Evolutionary conservation across 2,113 vertebrate genomes (phyloP), one percentile per base, ranked within the genome.

Genomic region (Leucosticte australis): DNA sequence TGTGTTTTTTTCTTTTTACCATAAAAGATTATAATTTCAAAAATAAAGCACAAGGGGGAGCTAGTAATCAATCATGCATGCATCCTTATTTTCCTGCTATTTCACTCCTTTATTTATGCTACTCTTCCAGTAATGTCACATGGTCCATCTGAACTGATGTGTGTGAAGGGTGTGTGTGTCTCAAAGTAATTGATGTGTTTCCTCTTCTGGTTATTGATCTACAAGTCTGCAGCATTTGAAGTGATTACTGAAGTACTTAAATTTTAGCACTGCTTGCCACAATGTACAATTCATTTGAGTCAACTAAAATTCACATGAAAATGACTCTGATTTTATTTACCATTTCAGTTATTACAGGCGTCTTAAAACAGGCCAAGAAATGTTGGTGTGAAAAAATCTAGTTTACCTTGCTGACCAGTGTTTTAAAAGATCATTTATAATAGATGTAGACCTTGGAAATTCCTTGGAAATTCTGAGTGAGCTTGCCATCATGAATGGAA

Each of bases 21-120:
- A 14, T 77, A 6, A 19, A 68, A 70, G 6, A 28, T 15, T 13
- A 8, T 64, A 2, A 22, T 84, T 93, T 73, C 13, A 76, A 55
- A 90, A 85, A 53, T 31, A 0, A 83, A 85, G 21, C 95, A 93
- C 80, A 83, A 81, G 92, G 42, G 90, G 95, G 95, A 93, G 95
- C 93, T 83, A 47, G 44, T 55, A 74, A 55, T 53, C 70, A 46
- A 35, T 39, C 18, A 39, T 83, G 22, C 11, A 7, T 59, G 2
- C 26, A 55, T 49, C 24, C 23, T 70, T 64, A 9, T 79, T 80
- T 73, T 91, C 9, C 15, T 84, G 20, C 33, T 79, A 2, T 41
- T 87, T 84, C 19, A 24, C n/a, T 89, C 6, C 13, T 28, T 59
- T 35, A 13, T 73, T 59, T 73, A 9, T 76, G 41, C 56, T 71